phyloP scores from a whole-genome alignment of 2,797 vertebrate genomes.

The Chanos chanos region DNA sequence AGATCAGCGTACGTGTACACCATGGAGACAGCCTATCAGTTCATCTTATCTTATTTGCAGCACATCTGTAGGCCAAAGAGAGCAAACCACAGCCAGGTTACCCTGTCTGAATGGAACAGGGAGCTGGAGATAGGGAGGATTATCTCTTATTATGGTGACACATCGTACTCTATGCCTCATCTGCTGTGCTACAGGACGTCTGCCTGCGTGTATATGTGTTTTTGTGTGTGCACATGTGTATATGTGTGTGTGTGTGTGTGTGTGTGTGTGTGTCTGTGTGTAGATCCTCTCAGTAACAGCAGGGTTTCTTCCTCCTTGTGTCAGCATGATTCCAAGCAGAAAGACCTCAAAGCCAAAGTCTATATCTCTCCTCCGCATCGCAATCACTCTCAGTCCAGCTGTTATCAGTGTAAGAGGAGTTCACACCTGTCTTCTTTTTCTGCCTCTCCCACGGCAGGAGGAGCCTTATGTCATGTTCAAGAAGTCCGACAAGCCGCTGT shows the following conservation, averaged over 20 bases:
- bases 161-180: constrained; percentile 43
- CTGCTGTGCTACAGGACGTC: constrained; percentile 3
- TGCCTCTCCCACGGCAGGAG: constrained; percentile 71
- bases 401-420: neutral
- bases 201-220: neutral
- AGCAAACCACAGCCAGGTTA: constrained; percentile 39
- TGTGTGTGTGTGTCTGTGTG: neutral
- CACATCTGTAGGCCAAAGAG: constrained; percentile 49
- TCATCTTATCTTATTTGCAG: constrained; percentile 63
- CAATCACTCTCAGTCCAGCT: constrained; percentile 1
- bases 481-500: constrained; percentile 95
- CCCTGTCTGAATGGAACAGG: constrained; percentile 45
- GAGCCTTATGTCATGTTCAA: constrained; percentile 98
- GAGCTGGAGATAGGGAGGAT: constrained; percentile 62
- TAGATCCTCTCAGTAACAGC: constrained; percentile 9
- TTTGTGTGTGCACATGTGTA: neutral
- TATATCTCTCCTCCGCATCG: constrained; percentile 18
- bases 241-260: neutral
- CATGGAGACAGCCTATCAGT: constrained; percentile 55
- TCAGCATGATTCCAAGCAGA: constrained; percentile 21
- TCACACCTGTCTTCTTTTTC: neutral
- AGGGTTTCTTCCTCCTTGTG: constrained; percentile 10
- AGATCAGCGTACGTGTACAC: constrained; percentile 31
- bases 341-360: constrained; percentile 19
- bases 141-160: constrained; percentile 63